Evolutionary conservation across 2,888 invertebrate genomes (phyloP), one percentile per base, ranked within the genome.

Genomic region (Penaeus monodon): DNA sequence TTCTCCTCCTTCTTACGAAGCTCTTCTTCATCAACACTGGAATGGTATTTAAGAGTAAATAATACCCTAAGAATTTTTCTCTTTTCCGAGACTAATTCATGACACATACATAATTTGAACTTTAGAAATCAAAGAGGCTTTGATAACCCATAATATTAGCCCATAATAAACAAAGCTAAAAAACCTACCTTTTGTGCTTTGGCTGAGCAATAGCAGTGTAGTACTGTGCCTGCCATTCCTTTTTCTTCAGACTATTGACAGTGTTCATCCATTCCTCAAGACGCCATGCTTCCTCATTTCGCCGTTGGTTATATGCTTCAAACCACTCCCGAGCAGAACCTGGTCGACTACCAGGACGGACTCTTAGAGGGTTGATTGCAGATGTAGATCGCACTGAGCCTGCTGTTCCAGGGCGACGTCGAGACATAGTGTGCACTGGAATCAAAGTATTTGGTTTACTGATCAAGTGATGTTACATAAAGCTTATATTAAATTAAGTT

Each of bases 281-380:
- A 27, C 84, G 68, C 88, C 88, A 88, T 17, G 88, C 88, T 66
- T 88, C 88, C 33, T 88, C 88, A 80, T 88, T 88, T 57, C 77
- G 64, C 27, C 86, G 70, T n/a, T 83, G 84, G 83, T 88, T 88
- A 24, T 86, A 77, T 1, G 84, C 85, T 22, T 88, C 88, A 76
- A 82, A 88, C 83, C 79, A 86, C 57, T 88, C 86, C 24, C 86
- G 65, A 14, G 88, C 88, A 68, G 88, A 88, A 24, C 86, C 80
- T 65, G 88, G 88, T 49, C 88, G 82, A 33, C 86, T 87, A 70
- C 78, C 79, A 24, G 86, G 86, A 83, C 86, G 86, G 27, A 87
- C 86, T 63, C 73, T 79, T 12, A 87, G 79, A 49, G 86, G 83
- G 33, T 73, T 70, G n/a, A 83, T 66, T 1, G 66, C 86, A 20